A percentile compares a stretch with the other conserved stretches of the same genome.
phyloP scores from a whole-genome alignment of 2,888 invertebrate genomes.

The Liposcelis brunnea region DNA sequence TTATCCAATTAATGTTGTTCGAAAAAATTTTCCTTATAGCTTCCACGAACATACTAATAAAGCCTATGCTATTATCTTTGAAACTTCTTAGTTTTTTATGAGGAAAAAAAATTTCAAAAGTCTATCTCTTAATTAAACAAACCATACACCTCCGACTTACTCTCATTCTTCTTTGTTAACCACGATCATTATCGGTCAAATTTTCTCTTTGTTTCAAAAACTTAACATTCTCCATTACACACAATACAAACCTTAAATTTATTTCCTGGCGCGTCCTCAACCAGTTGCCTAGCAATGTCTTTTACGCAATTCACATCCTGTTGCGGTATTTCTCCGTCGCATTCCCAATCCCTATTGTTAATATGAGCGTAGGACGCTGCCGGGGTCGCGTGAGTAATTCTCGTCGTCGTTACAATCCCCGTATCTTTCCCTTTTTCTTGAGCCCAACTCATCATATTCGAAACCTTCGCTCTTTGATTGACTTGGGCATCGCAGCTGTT shows the following conservation, averaged over 20 bases:
- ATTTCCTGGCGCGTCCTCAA: slow-evolving; percentile 41
- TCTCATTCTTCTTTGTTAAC: too few species aligned
- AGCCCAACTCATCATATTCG: slow-evolving; percentile 38
- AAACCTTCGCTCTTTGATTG: slow-evolving; percentile 24
- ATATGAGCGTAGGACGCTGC: slow-evolving; percentile 38
- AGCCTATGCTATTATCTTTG: too few species aligned
- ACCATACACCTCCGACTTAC: too few species aligned
- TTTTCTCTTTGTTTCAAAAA: too few species aligned
- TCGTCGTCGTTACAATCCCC: slow-evolving; percentile 47
- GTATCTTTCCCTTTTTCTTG: slow-evolving; percentile 36
- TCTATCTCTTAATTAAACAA: too few species aligned
- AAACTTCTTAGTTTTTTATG: too few species aligned
- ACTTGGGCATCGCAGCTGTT: slow-evolving; percentile 27
- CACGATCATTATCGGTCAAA: too few species aligned
- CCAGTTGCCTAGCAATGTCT: slow-evolving; percentile 44
- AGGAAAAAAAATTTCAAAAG: too few species aligned
- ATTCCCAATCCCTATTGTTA: slow-evolving; percentile 40
- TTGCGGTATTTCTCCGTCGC: slow-evolving; percentile 28
- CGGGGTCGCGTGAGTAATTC: slow-evolving; percentile 47
- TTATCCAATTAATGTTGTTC: too few species aligned
- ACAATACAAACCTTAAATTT: slow-evolving; percentile 35
- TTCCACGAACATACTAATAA: too few species aligned
- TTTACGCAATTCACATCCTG: slow-evolving; percentile 27
- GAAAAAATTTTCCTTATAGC: too few species aligned
- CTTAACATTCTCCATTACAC: too few species aligned